A percentile compares a stretch with the other conserved stretches of the same genome.
Conservation (phyloP, 2,113 vertebrate species). For the Barbus barbus region DNA sequence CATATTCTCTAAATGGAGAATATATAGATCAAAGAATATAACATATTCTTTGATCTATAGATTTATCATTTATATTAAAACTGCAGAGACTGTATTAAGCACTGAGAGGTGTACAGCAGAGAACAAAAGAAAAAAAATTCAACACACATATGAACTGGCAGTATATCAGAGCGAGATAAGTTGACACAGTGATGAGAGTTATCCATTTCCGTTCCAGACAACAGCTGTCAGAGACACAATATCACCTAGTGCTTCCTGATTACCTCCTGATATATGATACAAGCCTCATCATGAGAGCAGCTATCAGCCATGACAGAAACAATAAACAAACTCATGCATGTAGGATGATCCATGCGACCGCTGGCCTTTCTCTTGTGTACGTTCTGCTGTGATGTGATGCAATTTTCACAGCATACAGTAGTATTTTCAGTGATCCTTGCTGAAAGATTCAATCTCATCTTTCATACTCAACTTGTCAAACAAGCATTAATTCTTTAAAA, state of each 20-base stretch:
- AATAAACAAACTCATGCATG: conserved; percentile 4
- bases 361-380: conserved; percentile 13
- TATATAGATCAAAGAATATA: too few species aligned
- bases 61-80: background rate
- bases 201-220: conserved; percentile 8
- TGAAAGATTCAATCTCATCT: background rate
- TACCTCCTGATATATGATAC: background rate
- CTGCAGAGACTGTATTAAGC: background rate
- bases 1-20: background rate
- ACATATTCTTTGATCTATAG: background rate
- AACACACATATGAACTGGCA: conserved; percentile 19
- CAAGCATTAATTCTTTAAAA: background rate
- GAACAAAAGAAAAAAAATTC: background rate
- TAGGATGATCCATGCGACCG: conserved; percentile 7
- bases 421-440: background rate
- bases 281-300: conserved; percentile 10
- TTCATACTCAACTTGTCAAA: background rate
- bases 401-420: background rate
- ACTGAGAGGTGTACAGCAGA: background rate
- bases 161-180: background rate
- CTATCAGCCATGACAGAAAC: conserved; percentile 9
- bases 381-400: background rate
- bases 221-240: conserved; percentile 31
- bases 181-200: conserved; percentile 25
- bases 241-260: conserved; percentile 14